Base-by-base conservation (phyloP, 2,113 vertebrate species). In the Loxodonta africana region DNA sequence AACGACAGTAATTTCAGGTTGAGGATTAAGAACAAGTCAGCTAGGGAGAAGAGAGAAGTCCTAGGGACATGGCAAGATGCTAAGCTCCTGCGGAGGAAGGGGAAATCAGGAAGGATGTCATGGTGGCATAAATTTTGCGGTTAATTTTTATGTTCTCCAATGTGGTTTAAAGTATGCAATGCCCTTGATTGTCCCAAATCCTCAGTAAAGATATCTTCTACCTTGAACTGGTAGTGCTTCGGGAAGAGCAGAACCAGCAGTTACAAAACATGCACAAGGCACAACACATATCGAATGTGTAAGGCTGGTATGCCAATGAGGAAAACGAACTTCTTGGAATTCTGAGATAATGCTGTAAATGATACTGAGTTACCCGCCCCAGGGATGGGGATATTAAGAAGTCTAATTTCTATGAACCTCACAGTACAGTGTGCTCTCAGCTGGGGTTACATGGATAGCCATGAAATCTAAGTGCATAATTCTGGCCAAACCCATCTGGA, bases 281-380 rank as follows among this genome's bases (percentile, higher is more conserved):
- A 71, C 14, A 18, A 23, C 3, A 5, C 2, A 10, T 10, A 14
- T 5, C 0, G 15, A 26, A 18, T 12, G 8, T 0, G 4, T 8
- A 6, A 28, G 11, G 20, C 20, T 37, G 25, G 28, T 0, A 41
- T 9, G 0, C 8, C 37, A 30, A 37, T 91, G 25, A 30, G 28
- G 2, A 46, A 90, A 33, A 1, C 8, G 1, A 41, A 4, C 2
- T 57, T 21, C 14, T 71, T 3, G 0, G 20, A 37, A n/a, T 30
- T 8, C n/a, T 12, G 65, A 77, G 62, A 33, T 23, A 57, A 17
- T 0, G 0, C 33, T 53, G 21, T 11, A 14, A 62, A 48, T 26
- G 25, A 60, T 18, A 6, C 10, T 0, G 23, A 25, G 10, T 21
- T 82, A 69, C 73, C 41, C 10, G 23, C 4, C 2, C 18, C 1